phyloP scores from a whole-genome alignment of 2,888 invertebrate species.

The Chorisops tibialis region DNA sequence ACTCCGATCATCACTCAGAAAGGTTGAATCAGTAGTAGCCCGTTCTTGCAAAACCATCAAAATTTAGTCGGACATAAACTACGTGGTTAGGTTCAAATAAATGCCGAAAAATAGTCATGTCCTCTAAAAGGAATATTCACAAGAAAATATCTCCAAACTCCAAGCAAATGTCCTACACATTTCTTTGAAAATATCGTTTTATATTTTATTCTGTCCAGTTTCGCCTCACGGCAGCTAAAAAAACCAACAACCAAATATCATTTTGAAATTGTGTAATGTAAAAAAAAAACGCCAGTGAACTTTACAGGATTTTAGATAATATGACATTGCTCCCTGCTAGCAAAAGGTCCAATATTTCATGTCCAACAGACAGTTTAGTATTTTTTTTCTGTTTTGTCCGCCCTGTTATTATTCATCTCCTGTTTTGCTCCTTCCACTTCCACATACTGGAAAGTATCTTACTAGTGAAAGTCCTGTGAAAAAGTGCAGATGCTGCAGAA shows the following conservation, averaged over 20 bases:
- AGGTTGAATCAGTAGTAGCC: too few species aligned
- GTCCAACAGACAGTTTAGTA: constrained; percentile 13
- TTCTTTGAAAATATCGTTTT: too few species aligned
- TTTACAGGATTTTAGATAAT: constrained; percentile 21
- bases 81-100: too few species aligned
- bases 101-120: too few species aligned
- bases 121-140: too few species aligned
- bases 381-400: neutral
- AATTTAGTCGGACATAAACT: too few species aligned
- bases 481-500: constrained; percentile 34
- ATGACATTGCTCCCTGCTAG: neutral
- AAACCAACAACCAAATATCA: neutral
- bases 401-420: neutral
- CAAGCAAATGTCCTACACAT: too few species aligned
- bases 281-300: constrained; percentile 9
- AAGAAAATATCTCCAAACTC: too few species aligned
- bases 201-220: neutral
- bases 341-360: constrained; percentile 11
- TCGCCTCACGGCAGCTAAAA: neutral
- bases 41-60: too few species aligned
- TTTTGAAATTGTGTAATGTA: neutral
- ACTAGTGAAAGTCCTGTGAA: constrained; percentile 25
- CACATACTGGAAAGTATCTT: neutral
- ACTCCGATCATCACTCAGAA: too few species aligned
- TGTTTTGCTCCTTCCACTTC: neutral